Conservation (phyloP, 2,797 vertebrate genomes). For the Epinephelus malabaricus region DNA sequence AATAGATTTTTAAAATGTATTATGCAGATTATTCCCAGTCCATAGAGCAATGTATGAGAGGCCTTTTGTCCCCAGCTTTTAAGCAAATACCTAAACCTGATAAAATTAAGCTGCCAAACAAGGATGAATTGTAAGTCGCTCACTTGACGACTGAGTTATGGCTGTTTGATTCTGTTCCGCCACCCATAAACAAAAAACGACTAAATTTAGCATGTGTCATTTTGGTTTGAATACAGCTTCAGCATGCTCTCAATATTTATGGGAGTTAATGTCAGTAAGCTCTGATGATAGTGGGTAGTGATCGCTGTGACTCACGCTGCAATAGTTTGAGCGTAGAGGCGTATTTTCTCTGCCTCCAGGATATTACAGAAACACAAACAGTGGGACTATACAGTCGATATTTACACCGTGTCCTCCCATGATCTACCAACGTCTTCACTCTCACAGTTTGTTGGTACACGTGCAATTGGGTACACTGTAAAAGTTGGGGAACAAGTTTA, state of each 20-base stretch:
- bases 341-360: not conserved
- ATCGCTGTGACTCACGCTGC: slow-evolving; percentile 13
- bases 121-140: not conserved
- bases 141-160: not conserved
- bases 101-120: not conserved
- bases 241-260: not conserved
- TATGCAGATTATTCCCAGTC: too few relatives aligned
- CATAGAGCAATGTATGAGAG: too few relatives aligned
- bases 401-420: not conserved
- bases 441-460: not conserved
- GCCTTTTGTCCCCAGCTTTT: too few relatives aligned
- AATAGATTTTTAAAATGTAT: too few relatives aligned
- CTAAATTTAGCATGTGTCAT: not conserved
- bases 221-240: not conserved
- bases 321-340: not conserved
- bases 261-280: not conserved
- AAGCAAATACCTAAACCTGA: not conserved
- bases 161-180: not conserved
- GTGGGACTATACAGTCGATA: not conserved
- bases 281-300: slow-evolving; percentile 5
- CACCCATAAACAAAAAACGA: not conserved
- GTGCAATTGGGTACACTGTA: not conserved
- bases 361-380: not conserved
- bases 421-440: not conserved
- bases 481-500: not conserved